Evolutionary conservation across 2,888 invertebrate species (phyloP).

Genomic region (Drosophila melanocephala): DNA sequence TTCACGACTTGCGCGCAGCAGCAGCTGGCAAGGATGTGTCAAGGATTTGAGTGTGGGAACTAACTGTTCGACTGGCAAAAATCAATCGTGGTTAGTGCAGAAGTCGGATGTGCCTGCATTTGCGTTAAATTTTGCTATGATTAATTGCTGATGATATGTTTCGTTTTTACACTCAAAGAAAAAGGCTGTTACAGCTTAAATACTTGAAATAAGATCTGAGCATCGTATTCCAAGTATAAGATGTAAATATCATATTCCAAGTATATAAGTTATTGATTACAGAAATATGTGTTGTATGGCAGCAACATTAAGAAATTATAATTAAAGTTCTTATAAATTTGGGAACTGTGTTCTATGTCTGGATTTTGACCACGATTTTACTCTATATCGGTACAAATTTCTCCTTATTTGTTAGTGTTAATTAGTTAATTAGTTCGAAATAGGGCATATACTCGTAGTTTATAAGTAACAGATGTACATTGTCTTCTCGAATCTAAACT

Average conservation of each 20-base stretch:
- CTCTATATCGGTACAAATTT: not conserved
- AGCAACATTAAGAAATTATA: not conserved
- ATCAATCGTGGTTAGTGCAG: slow-evolving; percentile 70
- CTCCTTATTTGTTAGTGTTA: not conserved
- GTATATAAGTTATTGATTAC: not conserved
- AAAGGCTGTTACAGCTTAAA: not conserved
- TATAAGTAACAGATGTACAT: not conserved
- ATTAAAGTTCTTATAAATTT: not conserved
- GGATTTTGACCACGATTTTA: not conserved
- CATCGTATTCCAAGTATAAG: not conserved
- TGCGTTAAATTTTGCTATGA: slow-evolving; percentile 50
- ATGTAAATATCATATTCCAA: not conserved
- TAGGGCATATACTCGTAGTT: not conserved
- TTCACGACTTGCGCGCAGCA: slow-evolving; percentile 66
- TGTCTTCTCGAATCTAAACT: not conserved
- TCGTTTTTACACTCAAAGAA: not conserved
- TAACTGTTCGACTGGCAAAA: slow-evolving; percentile 60
- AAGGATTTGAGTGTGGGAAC: slow-evolving; percentile 56
- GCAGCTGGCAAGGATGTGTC: slow-evolving; percentile 56
- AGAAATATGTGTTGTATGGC: not conserved
- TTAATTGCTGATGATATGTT: slow-evolving; percentile 46
- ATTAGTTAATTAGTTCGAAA: not conserved
- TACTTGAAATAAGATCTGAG: not conserved
- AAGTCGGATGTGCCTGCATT: slow-evolving; percentile 63
- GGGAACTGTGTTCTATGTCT: not conserved